These are phyloP conservation scores for Discoglossus pictus DNA, from an alignment of 2,797 vertebrate genomes.

Conservation along the genomic window DNA sequence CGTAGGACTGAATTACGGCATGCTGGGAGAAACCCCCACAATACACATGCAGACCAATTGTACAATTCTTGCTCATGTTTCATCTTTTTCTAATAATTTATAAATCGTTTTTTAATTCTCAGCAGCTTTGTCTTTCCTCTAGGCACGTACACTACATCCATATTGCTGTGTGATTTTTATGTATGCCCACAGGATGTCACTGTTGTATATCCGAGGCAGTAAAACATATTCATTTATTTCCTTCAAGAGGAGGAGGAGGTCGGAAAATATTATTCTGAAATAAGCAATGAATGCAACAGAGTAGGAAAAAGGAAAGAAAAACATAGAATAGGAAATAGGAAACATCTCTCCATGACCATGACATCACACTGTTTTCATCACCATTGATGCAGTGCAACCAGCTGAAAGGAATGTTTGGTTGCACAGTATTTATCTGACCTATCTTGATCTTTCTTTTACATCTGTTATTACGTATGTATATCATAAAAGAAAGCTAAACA, in stretches of 20 bases:
- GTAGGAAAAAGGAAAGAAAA: slow-evolving; percentile 47
- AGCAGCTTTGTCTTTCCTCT: too few species aligned
- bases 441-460: background rate
- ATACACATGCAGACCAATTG: too few species aligned
- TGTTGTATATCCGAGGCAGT: slow-evolving; percentile 62
- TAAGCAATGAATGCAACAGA: background rate
- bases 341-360: slow-evolving; percentile 31
- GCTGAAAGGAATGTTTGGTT: slow-evolving; percentile 22
- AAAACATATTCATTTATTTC: slow-evolving; percentile 10
- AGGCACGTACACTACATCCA: too few species aligned
- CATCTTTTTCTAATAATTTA: too few species aligned
- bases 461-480: too few species aligned
- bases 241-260: background rate
- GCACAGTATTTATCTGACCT: slow-evolving; percentile 4
- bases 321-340: slow-evolving; percentile 47
- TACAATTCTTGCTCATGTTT: too few species aligned
- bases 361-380: slow-evolving; percentile 35
- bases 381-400: background rate
- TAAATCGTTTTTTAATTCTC: too few species aligned
- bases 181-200: slow-evolving; percentile 67
- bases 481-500: too few species aligned
- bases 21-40: too few species aligned
- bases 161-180: slow-evolving; percentile 23
- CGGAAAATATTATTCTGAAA: slow-evolving; percentile 39
- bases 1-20: too few species aligned